Percentiles rank a stretch among this genome's conserved stretches.
Evolutionary conservation across 2,113 vertebrate genomes (phyloP).

Genomic region (Serilophus lunatus): DNA sequence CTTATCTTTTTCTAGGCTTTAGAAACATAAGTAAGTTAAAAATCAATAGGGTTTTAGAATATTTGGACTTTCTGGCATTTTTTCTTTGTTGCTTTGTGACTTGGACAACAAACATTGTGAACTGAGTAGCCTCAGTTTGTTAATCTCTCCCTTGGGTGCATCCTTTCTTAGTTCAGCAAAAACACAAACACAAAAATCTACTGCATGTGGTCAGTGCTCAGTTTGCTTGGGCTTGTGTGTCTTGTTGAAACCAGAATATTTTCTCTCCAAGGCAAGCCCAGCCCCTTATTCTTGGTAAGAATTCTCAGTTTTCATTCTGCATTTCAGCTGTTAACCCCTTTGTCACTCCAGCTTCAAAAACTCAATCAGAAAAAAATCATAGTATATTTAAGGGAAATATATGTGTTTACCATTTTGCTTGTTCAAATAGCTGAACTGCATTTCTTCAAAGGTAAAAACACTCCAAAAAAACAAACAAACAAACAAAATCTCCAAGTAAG

Average conservation of each 20-base stretch:
- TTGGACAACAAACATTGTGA: conserved; percentile 55
- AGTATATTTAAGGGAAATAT: background rate
- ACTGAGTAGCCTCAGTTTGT: conserved; percentile 54
- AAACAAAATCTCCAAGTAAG: background rate
- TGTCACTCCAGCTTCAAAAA: background rate
- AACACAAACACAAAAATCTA: conserved; percentile 53
- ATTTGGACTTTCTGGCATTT: conserved; percentile 38
- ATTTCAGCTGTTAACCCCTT: conserved; percentile 37
- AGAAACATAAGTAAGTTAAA: background rate
- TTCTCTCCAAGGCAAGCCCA: conserved; percentile 35
- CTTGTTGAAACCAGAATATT: conserved; percentile 52
- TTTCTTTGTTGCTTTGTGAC: conserved; percentile 42
- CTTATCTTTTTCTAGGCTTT: background rate
- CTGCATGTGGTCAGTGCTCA: conserved; percentile 34
- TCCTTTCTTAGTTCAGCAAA: conserved; percentile 61
- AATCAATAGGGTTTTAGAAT: conserved; percentile 30
- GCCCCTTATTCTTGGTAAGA: conserved; percentile 21
- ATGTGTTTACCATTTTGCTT: background rate
- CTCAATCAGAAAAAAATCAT: background rate
- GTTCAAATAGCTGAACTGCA: background rate
- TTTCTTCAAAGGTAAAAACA: background rate
- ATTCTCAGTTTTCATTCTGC: conserved; percentile 27
- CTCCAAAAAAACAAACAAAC: background rate
- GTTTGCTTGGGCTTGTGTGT: conserved; percentile 26
- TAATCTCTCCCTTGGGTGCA: conserved; percentile 52